Base-by-base conservation (phyloP, 1,140 invertebrate genomes). In the Hesperophylax magnus region DNA sequence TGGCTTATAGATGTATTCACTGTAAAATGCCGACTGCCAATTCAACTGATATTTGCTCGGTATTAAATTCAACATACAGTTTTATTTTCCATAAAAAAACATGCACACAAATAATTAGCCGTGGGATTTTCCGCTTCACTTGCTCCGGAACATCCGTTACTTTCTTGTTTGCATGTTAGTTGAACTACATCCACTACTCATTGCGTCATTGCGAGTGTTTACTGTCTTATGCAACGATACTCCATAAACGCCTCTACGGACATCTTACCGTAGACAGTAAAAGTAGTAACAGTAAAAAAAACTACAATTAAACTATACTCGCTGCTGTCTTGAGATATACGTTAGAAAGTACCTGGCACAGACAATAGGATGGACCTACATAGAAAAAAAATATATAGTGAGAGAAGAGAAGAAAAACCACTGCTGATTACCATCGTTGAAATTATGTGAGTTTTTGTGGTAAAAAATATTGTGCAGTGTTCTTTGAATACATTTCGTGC, bases 271-370 rank as follows among this genome's bases (percentile, higher is more conserved):
- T 20, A 17, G 17, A 18, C 69, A 17, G 69, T 72, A 72, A 72
- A 72, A 72, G 69, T 72, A 72, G 52, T 47, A 72, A 72, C 22
- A 72, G 11, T 47, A 72, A 22, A 52, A 69, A 72, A 72, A 72
- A 72, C 24, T 22, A 22, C 69, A 72, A 72, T 72, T 72, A 72
- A 72, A 52, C 17, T 6, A 72, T 18, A 72, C 69, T 71, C 1
- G 39, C 39, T 72, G 69, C 24, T 72, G 9, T 20, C 11, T 18
- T 6, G 2, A 8, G 39, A 14, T 47, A 47, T 47, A 47, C 9
- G 34, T 71, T 72, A 72, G 69, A 72, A 72, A 72, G 69, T 72
- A 17, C 47, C 39, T 14, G 39, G 11, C 47, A 22, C 39, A 72
- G 9, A 31, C 69, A 72, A 52, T 22, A 18, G 20, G 69, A 52